These are phyloP conservation scores for Venusia cambrica DNA, from an alignment of 2,888 invertebrate genomes.

Conservation along the genomic window DNA sequence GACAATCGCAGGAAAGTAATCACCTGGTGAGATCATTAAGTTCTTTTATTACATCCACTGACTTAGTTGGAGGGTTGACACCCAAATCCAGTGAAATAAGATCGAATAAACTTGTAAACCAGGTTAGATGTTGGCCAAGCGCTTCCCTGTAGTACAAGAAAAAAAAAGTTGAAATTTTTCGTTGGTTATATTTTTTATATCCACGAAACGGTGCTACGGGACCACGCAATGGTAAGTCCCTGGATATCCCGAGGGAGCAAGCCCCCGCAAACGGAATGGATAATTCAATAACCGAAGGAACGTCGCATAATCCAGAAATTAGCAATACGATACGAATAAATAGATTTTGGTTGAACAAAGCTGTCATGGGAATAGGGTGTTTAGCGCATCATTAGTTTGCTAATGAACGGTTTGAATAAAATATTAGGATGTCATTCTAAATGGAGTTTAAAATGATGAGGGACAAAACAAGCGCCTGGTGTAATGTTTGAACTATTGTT, in stretches of 20 bases:
- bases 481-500: background rate
- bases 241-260: slow-evolving; percentile 49
- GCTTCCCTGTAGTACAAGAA: no score
- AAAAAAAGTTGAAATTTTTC: no score
- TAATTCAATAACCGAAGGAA: slow-evolving; percentile 77
- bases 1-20: no score
- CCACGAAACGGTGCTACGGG: no score
- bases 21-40: no score
- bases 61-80: no score
- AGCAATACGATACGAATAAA: slow-evolving; percentile 80
- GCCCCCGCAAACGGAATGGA: slow-evolving; percentile 74
- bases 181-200: no score
- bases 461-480: slow-evolving; percentile 10
- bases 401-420: slow-evolving; percentile 63
- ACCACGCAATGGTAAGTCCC: slow-evolving; percentile 25
- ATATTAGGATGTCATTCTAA: slow-evolving; percentile 38
- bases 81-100: no score
- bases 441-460: slow-evolving; percentile 18
- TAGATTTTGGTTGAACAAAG: slow-evolving; percentile 71
- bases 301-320: slow-evolving; percentile 73
- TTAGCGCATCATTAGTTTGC: slow-evolving; percentile 61
- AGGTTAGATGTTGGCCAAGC: no score
- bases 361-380: slow-evolving; percentile 62
- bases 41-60: no score
- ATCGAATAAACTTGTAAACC: no score